Conservation (phyloP, 2,113 vertebrate species). For the Microcebus murinus region DNA sequence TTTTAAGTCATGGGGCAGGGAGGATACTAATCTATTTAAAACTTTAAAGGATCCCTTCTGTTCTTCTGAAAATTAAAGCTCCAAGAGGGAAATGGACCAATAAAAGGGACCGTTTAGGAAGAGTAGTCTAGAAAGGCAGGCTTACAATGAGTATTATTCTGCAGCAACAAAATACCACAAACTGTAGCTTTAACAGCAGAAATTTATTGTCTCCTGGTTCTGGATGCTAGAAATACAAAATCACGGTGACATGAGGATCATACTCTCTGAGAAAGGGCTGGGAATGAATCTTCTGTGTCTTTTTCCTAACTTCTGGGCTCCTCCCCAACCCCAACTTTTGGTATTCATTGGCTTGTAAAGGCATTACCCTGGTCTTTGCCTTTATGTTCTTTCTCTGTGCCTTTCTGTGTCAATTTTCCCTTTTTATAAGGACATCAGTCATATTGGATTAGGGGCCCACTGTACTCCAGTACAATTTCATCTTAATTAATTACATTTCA, state of each 20-base stretch:
- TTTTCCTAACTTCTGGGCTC: background rate
- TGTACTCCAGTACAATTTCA: background rate
- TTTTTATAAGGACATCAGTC: background rate
- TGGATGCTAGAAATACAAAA: background rate
- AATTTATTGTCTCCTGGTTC: background rate
- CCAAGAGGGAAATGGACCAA: background rate
- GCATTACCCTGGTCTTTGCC: background rate
- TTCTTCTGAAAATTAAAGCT: background rate
- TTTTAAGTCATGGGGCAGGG: background rate
- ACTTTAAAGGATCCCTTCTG: background rate
- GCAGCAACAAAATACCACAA: background rate
- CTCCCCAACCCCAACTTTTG: too few relatives aligned
- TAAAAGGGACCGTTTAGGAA: background rate
- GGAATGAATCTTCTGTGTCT: too few relatives aligned
- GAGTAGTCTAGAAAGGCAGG: background rate
- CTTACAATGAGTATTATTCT: background rate
- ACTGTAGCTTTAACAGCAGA: background rate
- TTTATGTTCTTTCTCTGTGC: background rate
- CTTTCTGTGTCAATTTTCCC: background rate
- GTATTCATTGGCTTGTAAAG: background rate
- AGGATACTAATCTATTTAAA: background rate
- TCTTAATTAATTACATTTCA: background rate
- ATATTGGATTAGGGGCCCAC: rapidly evolving
- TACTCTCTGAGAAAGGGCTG: background rate
- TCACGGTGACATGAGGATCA: rapidly evolving